Base-by-base conservation (phyloP, 2,888 invertebrate species). In the Quadroppia sp. region DNA sequence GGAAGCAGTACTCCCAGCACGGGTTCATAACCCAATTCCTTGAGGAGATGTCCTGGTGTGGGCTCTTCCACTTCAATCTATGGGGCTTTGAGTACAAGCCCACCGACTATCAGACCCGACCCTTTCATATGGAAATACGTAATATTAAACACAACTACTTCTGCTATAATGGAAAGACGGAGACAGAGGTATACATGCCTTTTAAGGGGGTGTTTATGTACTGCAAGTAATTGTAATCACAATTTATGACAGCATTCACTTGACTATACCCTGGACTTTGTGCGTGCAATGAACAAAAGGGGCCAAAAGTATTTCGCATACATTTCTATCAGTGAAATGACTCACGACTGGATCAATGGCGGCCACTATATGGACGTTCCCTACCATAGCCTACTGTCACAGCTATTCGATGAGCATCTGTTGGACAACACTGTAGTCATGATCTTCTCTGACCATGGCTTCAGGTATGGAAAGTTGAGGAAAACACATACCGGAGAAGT, bases 381-480 rank as follows among this genome's bases (percentile, higher is more conserved):
- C 15, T 80, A 82, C 48, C 56, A 78, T 77, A 79, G 82, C 0
- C 86, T 90, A 79, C 82, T 94, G 71, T 81, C 82, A 76, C 82
- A 83, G 74, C 81, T 89, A 71, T 82, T 87, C 48, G 78, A 82
- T 0, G 81, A 83, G 1, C 84, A 85, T 1, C 83, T 87, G 72
- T 83, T 91, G 72, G 86, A 90, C 71, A 85, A 87, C 32, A 91
- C 91, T 0, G 85, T 88, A 79, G 72, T 93, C 71, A 81, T 92
- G 13, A 80, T 86, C 59, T 85, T 94, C 84, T 94, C 94, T 81
- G 95, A 95, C 81, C 95, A 95, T 80, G 95, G 95, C 0, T 88
- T 93, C 75, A 85, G 94, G 76, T 94, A 90, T 89, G 94, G 94
- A 1, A 86, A 86, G 9, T 92, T 93, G 78, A 86, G 93, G 13